phyloP scores from a whole-genome alignment of 2,797 vertebrate species.

The Scolopax bukidnonensis region DNA sequence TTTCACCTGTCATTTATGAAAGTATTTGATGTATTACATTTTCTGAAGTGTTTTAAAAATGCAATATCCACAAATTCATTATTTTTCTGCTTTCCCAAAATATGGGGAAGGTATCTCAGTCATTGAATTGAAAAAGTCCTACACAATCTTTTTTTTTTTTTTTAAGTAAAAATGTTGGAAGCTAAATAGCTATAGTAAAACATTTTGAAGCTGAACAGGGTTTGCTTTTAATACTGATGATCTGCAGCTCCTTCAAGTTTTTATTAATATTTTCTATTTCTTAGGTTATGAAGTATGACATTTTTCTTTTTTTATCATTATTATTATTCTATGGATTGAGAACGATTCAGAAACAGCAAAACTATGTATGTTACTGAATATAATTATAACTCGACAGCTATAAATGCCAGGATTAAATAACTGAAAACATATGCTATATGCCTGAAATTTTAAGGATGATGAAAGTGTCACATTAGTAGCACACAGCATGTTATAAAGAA shows the following conservation, averaged over 20 bases:
- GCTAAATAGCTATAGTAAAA: background rate
- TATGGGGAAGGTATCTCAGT: background rate
- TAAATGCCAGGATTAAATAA: slow-evolving; percentile 44
- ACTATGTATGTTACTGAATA: background rate
- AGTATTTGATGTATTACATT: background rate
- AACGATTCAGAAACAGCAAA: slow-evolving; percentile 26
- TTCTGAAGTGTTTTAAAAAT: background rate
- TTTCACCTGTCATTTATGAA: background rate
- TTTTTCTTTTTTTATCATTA: background rate
- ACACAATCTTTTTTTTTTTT: background rate
- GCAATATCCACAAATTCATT: background rate
- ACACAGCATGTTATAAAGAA: slow-evolving; percentile 64
- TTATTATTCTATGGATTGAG: background rate
- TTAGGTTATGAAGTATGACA: background rate
- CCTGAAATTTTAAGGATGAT: slow-evolving; percentile 72
- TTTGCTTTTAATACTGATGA: background rate
- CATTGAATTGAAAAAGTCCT: background rate
- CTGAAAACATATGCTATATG: slow-evolving; percentile 62
- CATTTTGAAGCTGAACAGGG: background rate
- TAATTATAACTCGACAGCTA: slow-evolving; percentile 36
- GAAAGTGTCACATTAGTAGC: slow-evolving; percentile 62
- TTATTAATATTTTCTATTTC: background rate
- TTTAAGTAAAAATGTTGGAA: background rate
- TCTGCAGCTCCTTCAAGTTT: background rate
- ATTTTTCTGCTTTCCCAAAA: background rate